Evolutionary conservation across 2,888 invertebrate species (phyloP), one percentile per base, ranked within the genome.

Genomic region (Stenichneumon culpator): DNA sequence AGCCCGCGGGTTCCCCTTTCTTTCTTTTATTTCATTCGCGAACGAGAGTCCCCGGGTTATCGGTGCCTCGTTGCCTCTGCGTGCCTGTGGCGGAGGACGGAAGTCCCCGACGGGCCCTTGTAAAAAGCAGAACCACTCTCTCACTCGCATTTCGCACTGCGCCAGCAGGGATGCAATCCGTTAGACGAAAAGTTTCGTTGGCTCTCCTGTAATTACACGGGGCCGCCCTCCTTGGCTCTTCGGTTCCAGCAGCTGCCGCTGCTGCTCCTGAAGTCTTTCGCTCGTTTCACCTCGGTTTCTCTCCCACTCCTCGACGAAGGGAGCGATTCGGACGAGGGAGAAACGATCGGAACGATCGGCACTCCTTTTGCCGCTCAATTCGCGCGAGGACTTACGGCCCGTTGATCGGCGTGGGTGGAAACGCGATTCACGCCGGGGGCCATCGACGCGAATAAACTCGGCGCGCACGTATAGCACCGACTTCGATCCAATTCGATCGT

Each of bases 381-480:
- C 84, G 52, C 68, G 82, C 74, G 67, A 84, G 81, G 79, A 85
- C 84, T 85, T 82, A 85, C 79, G 84, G 52, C 82, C 79, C 57
- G 82, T 79, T 82, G 84, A 85, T 85, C 84, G 79, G 84, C 84
- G 84, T 85, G 84, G 84, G 84, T 82, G 84, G 84, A 85, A 85
- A 79, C 82, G 82, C 79, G 78, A 85, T 82, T 79, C 79, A 57
- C 69, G 82, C 82, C 79, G 70, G 65, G 65, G 84, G 73, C 79
- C 63, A 82, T 70, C 78, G 73, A 36, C 73, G 84, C 81, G 84
- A 84, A 82, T 84, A 78, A 84, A 73, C 79, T 47, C 39, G 25
- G 47, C n/a, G 78, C 50, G 69, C 50, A 60, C 60, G 63, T 70
- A 63, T n/a, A 47, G 6, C 50, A 50, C 6, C n/a, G 47, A 74